phyloP scores from a whole-genome alignment of 2,888 invertebrate genomes.

The Xestia xanthographa region DNA sequence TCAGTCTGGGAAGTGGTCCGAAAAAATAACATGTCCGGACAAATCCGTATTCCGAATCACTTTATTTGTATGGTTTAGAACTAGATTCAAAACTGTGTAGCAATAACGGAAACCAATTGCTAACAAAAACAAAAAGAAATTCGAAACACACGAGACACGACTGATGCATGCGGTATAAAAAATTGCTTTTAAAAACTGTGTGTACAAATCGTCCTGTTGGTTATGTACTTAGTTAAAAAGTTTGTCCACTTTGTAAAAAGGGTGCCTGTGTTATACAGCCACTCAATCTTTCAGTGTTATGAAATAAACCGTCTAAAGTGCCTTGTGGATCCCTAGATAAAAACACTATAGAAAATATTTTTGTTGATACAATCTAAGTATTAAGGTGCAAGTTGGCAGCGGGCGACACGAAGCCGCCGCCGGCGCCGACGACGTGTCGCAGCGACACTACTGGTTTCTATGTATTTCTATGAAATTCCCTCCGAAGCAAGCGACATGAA shows the following conservation, averaged over 20 bases:
- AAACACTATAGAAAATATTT: not conserved
- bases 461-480: too few species aligned
- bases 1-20: not conserved
- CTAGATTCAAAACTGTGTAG: constrained; percentile 1
- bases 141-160: not conserved
- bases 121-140: not conserved
- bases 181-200: not conserved
- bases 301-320: not conserved
- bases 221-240: not conserved
- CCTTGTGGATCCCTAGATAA: not conserved
- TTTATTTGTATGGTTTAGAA: not conserved
- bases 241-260: not conserved
- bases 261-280: not conserved
- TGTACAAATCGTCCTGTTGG: not conserved
- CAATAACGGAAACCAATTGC: not conserved
- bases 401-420: too few species aligned
- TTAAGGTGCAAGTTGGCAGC: too few species aligned
- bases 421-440: too few species aligned
- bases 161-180: too few species aligned
- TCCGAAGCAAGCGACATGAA: too few species aligned
- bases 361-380: not conserved
- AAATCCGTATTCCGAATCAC: not conserved
- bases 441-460: too few species aligned
- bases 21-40: not conserved
- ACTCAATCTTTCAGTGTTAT: not conserved